Base-by-base conservation (phyloP, 2,797 vertebrate species). In the Hapalemur alaotrensis region DNA sequence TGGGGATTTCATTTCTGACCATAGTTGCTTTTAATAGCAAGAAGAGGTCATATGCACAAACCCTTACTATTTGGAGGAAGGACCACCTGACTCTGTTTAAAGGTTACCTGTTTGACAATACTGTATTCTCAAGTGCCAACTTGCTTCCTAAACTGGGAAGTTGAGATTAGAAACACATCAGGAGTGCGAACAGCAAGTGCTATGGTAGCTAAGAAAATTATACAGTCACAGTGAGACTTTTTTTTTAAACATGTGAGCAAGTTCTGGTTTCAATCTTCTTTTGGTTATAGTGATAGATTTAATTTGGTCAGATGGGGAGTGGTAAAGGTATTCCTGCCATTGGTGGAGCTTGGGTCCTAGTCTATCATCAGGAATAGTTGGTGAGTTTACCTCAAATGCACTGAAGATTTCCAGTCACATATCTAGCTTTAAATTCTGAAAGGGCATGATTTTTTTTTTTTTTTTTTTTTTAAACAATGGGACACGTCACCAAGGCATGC, bases 1-100 rank as follows among this genome's bases (percentile, higher is more conserved):
- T 54, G 67, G 59, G 22, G 75, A 92, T 96, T 96, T 82, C 93
- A 59, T 67, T 94, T 82, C 88, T 84, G 4, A 90, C n/a, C 76
- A 95, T 28, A 81, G 43, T 76, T 93, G 69, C 84, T 50, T 83
- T 54, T 72, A 61, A 72, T 0, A 25, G 82, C 52, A 96, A 67
- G 32, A 72, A 80, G 59, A 87, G 63, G 72, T 80, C 61, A 95
- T n/a, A 2, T 72, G 70, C n/a, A 89, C 52, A 92, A 94, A 65
- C 15, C 50, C n/a, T 89, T 91, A 20, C 67, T 61, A 57, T 59
- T 48, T 23, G 20, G 52, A 87, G 0, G 63, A 73, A 14, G 91
- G 54, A 80, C 14, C 30, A 38, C 69, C 65, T 61, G 72, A 85
- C 10, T 94, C 35, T 69, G 61, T 59, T 88, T 96, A 46, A 32